Conservation (phyloP, 2,797 vertebrate genomes). For the Ptychadena robeensis region DNA sequence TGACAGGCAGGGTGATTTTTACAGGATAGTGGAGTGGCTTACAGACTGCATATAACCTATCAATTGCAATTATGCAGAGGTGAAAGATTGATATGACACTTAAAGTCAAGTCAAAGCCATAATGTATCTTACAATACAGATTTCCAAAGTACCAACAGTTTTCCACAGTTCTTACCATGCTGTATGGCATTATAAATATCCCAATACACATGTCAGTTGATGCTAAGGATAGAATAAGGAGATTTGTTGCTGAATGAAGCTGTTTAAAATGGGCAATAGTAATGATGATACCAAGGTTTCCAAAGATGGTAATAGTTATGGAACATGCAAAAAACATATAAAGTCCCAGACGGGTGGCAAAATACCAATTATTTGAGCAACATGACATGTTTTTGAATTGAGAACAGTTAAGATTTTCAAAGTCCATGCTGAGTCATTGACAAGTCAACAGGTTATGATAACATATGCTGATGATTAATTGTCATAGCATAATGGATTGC, state of each 20-base stretch:
- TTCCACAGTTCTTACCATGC: constrained; percentile 71
- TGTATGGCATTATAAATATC: constrained; percentile 76
- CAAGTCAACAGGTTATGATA: not conserved
- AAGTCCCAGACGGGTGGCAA: constrained; percentile 57
- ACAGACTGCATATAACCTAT: constrained; percentile 77
- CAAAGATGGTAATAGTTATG: constrained; percentile 71
- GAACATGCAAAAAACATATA: constrained; percentile 64
- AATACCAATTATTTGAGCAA: constrained; percentile 60
- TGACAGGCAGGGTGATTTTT: constrained; percentile 70
- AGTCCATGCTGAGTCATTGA: not conserved
- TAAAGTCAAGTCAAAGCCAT: constrained; percentile 75
- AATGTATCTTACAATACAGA: constrained; percentile 74
- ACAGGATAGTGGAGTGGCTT: constrained; percentile 73
- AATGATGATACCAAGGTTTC: constrained; percentile 77
- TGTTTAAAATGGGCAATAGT: constrained; percentile 77
- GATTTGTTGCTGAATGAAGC: constrained; percentile 78
- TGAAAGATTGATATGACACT: constrained; percentile 77
- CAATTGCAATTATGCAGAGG: constrained; percentile 75
- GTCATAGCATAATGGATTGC: not conserved
- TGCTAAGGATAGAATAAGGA: constrained; percentile 78
- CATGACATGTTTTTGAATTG: constrained; percentile 62
- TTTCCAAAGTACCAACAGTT: constrained; percentile 79
- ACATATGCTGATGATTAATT: not conserved
- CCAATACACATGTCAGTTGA: constrained; percentile 75
- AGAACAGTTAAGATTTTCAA: constrained; percentile 52